A percentile compares a stretch with the other conserved stretches of the same genome.
These are phyloP conservation scores for Brachymystax lenok DNA, from an alignment of 2,797 vertebrate genomes.

Conservation along the genomic window DNA sequence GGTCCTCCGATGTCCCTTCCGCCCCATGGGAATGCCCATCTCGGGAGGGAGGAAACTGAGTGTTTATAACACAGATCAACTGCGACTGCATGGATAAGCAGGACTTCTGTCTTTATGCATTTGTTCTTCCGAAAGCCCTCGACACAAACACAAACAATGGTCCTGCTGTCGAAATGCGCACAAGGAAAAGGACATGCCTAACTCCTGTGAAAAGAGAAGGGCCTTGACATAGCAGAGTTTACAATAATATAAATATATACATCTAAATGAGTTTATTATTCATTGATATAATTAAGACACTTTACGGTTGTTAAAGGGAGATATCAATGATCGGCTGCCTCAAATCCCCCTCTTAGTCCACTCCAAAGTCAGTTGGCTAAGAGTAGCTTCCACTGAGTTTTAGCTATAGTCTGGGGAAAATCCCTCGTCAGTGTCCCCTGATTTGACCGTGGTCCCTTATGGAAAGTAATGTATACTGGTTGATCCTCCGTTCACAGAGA, in stretches of 20 bases:
- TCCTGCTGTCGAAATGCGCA: background rate
- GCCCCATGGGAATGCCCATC: background rate
- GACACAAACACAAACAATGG: slow-evolving; percentile 7
- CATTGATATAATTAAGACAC: background rate
- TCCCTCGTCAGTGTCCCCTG: background rate
- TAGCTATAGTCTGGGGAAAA: background rate
- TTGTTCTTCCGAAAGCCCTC: slow-evolving; percentile 23
- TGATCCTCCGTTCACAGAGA: background rate
- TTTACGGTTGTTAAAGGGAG: background rate
- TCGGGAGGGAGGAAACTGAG: slow-evolving; percentile 30
- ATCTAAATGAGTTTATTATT: background rate
- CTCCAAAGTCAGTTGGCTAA: background rate
- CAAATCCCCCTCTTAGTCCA: background rate
- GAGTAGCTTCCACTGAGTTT: background rate
- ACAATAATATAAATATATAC: background rate
- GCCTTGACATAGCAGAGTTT: background rate
- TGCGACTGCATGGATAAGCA: background rate
- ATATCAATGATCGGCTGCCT: background rate
- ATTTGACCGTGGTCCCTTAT: background rate
- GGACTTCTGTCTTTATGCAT: slow-evolving; percentile 27
- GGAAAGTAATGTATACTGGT: background rate
- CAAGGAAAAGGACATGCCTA: slow-evolving; percentile 20
- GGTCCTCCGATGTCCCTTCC: slow-evolving; percentile 9
- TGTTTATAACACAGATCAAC: slow-evolving; percentile 34
- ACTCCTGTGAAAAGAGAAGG: background rate